Evolutionary conservation across 2,888 invertebrate species (phyloP), one percentile per base, ranked within the genome.

Genomic region (Mactromeris polynyma): DNA sequence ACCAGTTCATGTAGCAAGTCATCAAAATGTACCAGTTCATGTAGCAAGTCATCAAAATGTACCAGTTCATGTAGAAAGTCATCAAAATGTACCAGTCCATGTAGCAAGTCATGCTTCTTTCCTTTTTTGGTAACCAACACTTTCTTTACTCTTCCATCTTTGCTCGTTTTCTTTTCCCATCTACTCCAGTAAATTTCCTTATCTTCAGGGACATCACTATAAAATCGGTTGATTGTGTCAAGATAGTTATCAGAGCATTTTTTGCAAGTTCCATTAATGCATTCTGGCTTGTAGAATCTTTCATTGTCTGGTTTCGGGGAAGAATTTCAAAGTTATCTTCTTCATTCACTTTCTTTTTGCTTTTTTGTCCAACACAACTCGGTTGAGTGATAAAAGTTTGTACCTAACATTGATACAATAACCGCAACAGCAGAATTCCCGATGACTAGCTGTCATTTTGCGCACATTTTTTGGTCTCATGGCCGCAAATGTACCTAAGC

Each of bases 361-460:
- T n/a, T n/a, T 36, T 14, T 31, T 2, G 40, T 87, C 77, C 19
- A 33, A 14, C 46, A 33, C n/a, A 40, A 54, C 82, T 83, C 84
- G 78, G 69, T 80, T 86, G 2, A 93, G 83, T 58, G 88, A 73
- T 14, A 90, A 38, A 17, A 93, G 84, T 84, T 93, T 93, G 83
- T 85, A 90, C 51, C 91, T 79, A 1, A 91, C 84, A 58, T 93
- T 93, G 11, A 83, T 83, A 83, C 93, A 93, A 33, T 90, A 89
- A 1, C 58, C 64, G 83, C 93, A 93, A 14, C 85, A 78, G 79
- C 93, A 93, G 64, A 86, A 90, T 14, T 93, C 90, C 33, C 91
- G 78, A 69, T 89, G 85, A 42, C 64, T 85, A 6, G 17, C 36
- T 21, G 86, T 36, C 4, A 38, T 6, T 42, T 77, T 31, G 0